Conservation (phyloP, 2,888 invertebrate species). For the Cephonodes hylas region DNA sequence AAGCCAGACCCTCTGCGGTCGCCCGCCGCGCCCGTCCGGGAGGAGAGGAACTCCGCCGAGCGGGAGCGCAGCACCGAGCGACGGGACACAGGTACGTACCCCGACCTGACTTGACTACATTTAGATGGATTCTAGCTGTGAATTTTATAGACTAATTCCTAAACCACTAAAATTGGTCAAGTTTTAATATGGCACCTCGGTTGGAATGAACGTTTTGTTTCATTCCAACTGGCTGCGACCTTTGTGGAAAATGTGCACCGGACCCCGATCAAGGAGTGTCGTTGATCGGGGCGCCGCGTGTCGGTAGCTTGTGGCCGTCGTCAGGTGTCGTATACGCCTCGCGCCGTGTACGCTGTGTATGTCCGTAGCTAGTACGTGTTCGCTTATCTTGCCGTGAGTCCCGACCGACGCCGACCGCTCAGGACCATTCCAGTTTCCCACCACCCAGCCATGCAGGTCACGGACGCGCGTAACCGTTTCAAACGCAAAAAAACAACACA, state of each 20-base stretch:
- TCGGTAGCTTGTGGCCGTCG: slow-evolving; percentile 5
- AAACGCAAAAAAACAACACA: slow-evolving; percentile 12
- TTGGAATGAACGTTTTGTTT: neutral
- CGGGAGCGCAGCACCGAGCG: slow-evolving; percentile 65
- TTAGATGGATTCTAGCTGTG: slow-evolving; percentile 17
- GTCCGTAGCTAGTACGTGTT: slow-evolving; percentile 71
- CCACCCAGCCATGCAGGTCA: slow-evolving; percentile 60
- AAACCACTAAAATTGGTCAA: slow-evolving; percentile 8
- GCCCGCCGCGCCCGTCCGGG: slow-evolving; percentile 56
- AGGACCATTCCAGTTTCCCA: slow-evolving; percentile 56
- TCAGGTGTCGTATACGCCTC: neutral
- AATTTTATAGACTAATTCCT: neutral
- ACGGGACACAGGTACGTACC: slow-evolving; percentile 67
- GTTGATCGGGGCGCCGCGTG: neutral
- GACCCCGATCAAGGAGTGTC: neutral
- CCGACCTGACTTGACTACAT: slow-evolving; percentile 30
- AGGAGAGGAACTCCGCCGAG: slow-evolving; percentile 58
- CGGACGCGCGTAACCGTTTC: slow-evolving; percentile 68
- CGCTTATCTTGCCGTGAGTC: slow-evolving; percentile 50
- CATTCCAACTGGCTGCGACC: neutral
- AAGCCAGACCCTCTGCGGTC: slow-evolving; percentile 78
- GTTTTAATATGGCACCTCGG: neutral
- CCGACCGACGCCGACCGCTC: slow-evolving; percentile 49
- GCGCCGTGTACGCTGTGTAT: slow-evolving; percentile 44
- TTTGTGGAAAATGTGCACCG: neutral